These are phyloP conservation scores for Tringa solitaria DNA, from an alignment of 2,113 vertebrate species.

Conservation along the genomic window DNA sequence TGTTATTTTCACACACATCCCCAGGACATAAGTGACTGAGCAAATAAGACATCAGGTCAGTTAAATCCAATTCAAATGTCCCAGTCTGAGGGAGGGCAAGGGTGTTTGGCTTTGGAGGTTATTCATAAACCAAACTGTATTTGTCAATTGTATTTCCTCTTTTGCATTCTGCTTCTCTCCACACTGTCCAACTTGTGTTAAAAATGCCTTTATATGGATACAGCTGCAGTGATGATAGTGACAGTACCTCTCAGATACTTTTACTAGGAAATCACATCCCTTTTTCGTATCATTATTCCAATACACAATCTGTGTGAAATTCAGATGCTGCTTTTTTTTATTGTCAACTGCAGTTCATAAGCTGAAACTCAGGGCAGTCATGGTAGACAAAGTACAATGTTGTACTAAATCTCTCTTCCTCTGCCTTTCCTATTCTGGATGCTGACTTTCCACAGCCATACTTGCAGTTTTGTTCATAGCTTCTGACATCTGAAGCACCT, in stretches of 20 bases:
- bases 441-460: neutral
- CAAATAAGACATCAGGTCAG: neutral
- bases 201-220: neutral
- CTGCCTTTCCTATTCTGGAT: neutral
- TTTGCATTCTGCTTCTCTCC: neutral
- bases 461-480: neutral
- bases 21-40: neutral
- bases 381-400: neutral
- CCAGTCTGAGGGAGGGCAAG: neutral
- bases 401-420: neutral
- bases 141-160: neutral
- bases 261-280: neutral
- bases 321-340: neutral
- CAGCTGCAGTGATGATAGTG: neutral
- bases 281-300: neutral
- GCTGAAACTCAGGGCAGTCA: neutral
- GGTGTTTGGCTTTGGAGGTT: neutral
- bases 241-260: neutral
- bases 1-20: neutral
- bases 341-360: neutral
- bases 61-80: neutral
- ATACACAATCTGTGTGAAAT: neutral
- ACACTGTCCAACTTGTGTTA: neutral
- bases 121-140: neutral
- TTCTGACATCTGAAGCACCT: neutral